Base-by-base conservation (phyloP, 2,113 vertebrate genomes). In the Daphoenositta chrysoptera region DNA sequence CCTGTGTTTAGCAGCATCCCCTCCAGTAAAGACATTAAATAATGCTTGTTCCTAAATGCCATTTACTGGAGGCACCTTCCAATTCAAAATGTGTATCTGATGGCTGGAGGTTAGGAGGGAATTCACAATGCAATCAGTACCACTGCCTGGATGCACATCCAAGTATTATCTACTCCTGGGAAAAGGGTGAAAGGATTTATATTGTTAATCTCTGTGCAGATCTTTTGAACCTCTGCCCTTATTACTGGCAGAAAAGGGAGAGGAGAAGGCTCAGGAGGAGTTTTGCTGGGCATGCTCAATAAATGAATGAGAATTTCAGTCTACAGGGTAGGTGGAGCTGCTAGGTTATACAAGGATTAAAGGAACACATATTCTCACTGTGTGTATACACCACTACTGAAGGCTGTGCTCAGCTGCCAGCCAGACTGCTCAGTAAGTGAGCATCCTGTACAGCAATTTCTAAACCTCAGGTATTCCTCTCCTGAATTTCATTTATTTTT, bases 281-380 rank as follows among this genome's bases (percentile, higher is more conserved):
- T 21, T 93, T 75, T 80, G 17, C 84, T 80, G 48, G 35, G 77
- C 69, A 56, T 68, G 70, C 35, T 85, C 63, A 87, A 44, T 79
- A 60, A 73, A 47, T 84, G 40, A 56, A 68, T 27, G 81, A 95
- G 66, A 87, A 84, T 79, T 86, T 84, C 47, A 63, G 91, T 78
- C 83, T 89, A n/a, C 31, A 82, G 73, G 51, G 69, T 91, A 92
- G 89, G 91, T 75, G 83, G 91, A 96, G 78, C 83, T 96, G 91
- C 78, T 91, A 79, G 78, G 63, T 76, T 96, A 84, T 54, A 83
- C 51, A 61, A 87, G 66, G 84, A 68, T 53, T 85, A 69, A 57
- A 72, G 73, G 70, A 93, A 79, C 37, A 78, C 7, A 4, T 45
- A 60, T 42, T 79, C 30, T 66, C 17, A 5, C 60, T 71, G 76